Evolutionary conservation across 1,140 invertebrate genomes (phyloP).

Genomic region (Trichogramma pretiosum): DNA sequence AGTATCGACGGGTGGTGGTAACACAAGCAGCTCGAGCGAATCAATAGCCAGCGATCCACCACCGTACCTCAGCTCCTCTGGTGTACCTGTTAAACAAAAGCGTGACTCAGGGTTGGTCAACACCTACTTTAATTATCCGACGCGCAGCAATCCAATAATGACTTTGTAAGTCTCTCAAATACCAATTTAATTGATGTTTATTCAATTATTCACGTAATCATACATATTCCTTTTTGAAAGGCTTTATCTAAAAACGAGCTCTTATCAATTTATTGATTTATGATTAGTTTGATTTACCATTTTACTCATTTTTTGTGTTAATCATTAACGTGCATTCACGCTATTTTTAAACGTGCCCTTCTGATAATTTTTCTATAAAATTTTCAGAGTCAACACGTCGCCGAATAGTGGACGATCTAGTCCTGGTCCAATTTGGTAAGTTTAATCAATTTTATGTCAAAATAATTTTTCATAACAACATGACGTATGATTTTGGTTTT

Average conservation of each 20-base stretch:
- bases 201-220: not conserved
- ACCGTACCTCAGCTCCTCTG: constrained; percentile 26
- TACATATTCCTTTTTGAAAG: too few species aligned
- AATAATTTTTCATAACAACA: not conserved
- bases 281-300: too few species aligned
- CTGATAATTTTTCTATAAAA: constrained; percentile 5
- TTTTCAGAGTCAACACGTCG: constrained; percentile 31
- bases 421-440: constrained; percentile 35
- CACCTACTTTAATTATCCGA: constrained; percentile 30
- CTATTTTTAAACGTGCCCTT: too few species aligned
- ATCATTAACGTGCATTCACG: too few species aligned
- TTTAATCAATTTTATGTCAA: constrained; percentile 8
- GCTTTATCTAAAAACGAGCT: too few species aligned
- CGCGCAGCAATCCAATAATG: constrained; percentile 31
- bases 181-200: constrained; percentile 5
- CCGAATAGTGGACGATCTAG: constrained; percentile 36
- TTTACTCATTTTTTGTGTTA: too few species aligned
- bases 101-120: constrained; percentile 33
- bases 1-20: constrained; percentile 38
- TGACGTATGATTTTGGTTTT: constrained; percentile 18
- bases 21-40: constrained; percentile 65
- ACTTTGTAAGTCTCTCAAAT: constrained; percentile 36
- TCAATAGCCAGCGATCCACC: constrained; percentile 55
- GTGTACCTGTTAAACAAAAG: constrained; percentile 35
- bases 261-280: too few species aligned